phyloP scores from a whole-genome alignment of 1,140 invertebrate species.

The Nasonia longicornis region DNA sequence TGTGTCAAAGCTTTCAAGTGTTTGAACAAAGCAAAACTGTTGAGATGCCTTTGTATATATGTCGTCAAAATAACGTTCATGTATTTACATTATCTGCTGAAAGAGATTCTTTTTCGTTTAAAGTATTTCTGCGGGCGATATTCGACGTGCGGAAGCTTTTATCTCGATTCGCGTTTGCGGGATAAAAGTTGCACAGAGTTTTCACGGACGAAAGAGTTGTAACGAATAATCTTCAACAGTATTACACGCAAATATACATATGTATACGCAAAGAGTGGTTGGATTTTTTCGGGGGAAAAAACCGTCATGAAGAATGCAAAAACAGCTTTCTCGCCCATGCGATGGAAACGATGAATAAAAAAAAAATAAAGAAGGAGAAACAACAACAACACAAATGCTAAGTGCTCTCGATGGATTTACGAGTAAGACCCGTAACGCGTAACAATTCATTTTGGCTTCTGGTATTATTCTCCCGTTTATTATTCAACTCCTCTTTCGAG shows the following conservation, averaged over 20 bases:
- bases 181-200: conserved; percentile 30
- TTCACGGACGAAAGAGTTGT: not conserved
- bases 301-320: not conserved
- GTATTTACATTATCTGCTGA: conserved; percentile 14
- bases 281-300: not conserved
- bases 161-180: conserved; percentile 7
- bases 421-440: conserved; percentile 60
- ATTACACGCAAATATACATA: not conserved
- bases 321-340: not conserved
- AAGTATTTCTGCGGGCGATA: not conserved
- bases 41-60: not conserved
- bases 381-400: not conserved
- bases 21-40: conserved; percentile 32
- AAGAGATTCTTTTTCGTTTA: not conserved
- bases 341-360: conserved; percentile 9
- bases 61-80: conserved; percentile 37
- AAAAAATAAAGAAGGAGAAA: too few relatives aligned
- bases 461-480: conserved; percentile 48
- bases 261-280: not conserved
- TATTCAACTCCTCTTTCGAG: conserved; percentile 57
- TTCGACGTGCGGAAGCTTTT: not conserved
- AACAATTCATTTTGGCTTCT: conserved; percentile 68
- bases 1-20: conserved; percentile 19
- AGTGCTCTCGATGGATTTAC: conserved; percentile 45
- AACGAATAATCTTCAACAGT: conserved; percentile 27